Percentiles rank a stretch among this genome's conserved stretches.
These are phyloP conservation scores for Cosmopolites sordidus DNA, from an alignment of 2,888 invertebrate genomes.

Conservation along the genomic window DNA sequence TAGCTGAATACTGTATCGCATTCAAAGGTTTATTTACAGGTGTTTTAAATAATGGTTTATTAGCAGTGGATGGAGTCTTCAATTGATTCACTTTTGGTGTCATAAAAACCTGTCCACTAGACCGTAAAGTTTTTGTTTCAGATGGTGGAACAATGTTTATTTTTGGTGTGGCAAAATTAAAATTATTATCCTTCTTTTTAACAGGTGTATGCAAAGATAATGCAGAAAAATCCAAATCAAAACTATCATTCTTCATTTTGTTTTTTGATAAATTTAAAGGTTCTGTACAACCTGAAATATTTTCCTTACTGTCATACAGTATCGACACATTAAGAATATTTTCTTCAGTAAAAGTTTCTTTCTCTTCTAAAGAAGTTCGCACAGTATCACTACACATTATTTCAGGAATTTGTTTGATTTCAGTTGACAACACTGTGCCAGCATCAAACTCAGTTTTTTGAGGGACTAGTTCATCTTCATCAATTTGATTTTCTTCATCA, in stretches of 20 bases:
- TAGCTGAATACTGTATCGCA: conserved; percentile 8
- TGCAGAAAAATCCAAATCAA: conserved; percentile 25
- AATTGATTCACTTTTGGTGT: conserved; percentile 13
- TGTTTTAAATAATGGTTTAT: conserved; percentile 25
- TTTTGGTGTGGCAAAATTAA: conserved; percentile 28
- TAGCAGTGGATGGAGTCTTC: conserved; percentile 15
- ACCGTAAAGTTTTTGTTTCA: conserved; percentile 25
- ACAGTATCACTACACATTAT: too few relatives aligned
- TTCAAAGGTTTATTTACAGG: conserved; percentile 20
- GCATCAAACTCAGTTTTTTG: too few relatives aligned
- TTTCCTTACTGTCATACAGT: conserved; percentile 21
- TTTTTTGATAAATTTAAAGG: conserved; percentile 13
- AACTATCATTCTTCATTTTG: conserved; percentile 30
- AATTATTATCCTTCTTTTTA: conserved; percentile 13
- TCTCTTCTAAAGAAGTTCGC: background rate
- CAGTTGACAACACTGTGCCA: too few relatives aligned
- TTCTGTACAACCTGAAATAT: conserved; percentile 10
- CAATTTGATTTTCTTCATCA: background rate
- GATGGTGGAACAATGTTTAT: conserved; percentile 24
- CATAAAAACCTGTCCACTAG: background rate
- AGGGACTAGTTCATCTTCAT: too few relatives aligned
- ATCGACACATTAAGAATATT: background rate
- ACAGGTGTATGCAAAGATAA: conserved; percentile 16
- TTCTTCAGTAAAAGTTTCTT: conserved; percentile 9
- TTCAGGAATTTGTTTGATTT: too few relatives aligned